Evolutionary conservation across 2,797 vertebrate species (phyloP).

Genomic region (Sciurus carolinensis): DNA sequence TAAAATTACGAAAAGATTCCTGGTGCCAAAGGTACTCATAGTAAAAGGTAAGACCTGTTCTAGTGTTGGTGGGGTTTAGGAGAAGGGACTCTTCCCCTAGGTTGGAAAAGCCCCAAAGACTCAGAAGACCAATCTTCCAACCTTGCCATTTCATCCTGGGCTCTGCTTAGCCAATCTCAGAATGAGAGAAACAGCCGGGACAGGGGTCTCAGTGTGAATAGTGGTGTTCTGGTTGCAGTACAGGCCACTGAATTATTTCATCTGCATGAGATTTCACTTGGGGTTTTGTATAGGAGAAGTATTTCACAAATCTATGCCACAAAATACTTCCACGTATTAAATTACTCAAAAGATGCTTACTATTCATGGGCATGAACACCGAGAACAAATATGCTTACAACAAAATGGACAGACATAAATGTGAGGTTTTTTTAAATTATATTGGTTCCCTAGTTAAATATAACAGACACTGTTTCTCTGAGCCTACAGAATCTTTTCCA

Average conservation of each 20-base stretch:
- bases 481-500: constrained; percentile 44
- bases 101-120: not conserved
- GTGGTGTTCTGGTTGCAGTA: not conserved
- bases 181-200: rapidly evolving
- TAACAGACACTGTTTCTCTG: not conserved
- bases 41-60: not conserved
- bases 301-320: not conserved
- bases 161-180: not conserved
- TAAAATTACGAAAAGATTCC: not conserved
- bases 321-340: not conserved
- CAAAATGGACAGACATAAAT: not conserved
- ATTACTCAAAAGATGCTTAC: constrained; percentile 27
- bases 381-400: not conserved
- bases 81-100: not conserved
- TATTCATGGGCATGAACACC: not conserved
- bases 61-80: not conserved
- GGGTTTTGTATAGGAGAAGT: not conserved
- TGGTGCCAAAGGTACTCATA: not conserved
- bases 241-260: not conserved
- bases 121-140: too few species aligned
- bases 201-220: rapidly evolving
- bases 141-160: not conserved
- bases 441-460: constrained; percentile 12
- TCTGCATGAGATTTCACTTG: not conserved
- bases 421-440: constrained; percentile 55